A percentile compares a stretch with the other conserved stretches of the same genome.
Evolutionary conservation across 2,113 vertebrate species (phyloP).

Genomic region (Phocoena phocoena): DNA sequence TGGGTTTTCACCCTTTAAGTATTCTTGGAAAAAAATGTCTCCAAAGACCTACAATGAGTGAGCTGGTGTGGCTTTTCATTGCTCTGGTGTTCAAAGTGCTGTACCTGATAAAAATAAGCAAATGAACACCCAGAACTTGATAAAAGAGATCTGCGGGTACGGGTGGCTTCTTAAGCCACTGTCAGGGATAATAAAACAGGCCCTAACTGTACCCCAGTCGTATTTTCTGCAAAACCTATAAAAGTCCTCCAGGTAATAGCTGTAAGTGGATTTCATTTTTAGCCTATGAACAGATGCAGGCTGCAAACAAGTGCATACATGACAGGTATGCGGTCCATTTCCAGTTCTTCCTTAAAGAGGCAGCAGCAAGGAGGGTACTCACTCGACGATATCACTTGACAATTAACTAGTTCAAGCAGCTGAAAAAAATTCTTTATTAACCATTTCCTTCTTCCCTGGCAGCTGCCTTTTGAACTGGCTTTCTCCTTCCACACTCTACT

Average conservation of each 20-base stretch:
- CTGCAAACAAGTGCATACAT: slow-evolving; percentile 81
- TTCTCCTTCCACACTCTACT: background rate
- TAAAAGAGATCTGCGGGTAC: slow-evolving; percentile 59
- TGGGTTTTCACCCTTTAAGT: background rate
- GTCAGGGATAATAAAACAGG: slow-evolving; percentile 79
- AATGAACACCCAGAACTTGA: slow-evolving; percentile 41
- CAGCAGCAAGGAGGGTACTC: slow-evolving; percentile 71
- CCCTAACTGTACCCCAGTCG: slow-evolving; percentile 68
- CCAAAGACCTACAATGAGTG: background rate
- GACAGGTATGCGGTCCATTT: slow-evolving; percentile 80
- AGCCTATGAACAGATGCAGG: slow-evolving; percentile 70
- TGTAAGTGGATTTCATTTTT: slow-evolving; percentile 80
- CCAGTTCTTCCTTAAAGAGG: slow-evolving; percentile 51
- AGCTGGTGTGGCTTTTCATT: slow-evolving; percentile 50
- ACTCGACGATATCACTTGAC: background rate
- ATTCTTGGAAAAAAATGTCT: background rate
- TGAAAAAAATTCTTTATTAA: background rate
- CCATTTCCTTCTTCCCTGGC: slow-evolving; percentile 34
- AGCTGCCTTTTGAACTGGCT: slow-evolving; percentile 13
- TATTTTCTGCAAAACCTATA: slow-evolving; percentile 68
- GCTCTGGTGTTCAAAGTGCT: slow-evolving; percentile 41
- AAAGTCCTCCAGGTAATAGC: slow-evolving; percentile 81
- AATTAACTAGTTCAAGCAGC: slow-evolving; percentile 47
- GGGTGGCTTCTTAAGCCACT: slow-evolving; percentile 66
- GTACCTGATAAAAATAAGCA: background rate